Base-by-base conservation (phyloP, 2,797 vertebrate species). In the Notoglanidium macrostoma region DNA sequence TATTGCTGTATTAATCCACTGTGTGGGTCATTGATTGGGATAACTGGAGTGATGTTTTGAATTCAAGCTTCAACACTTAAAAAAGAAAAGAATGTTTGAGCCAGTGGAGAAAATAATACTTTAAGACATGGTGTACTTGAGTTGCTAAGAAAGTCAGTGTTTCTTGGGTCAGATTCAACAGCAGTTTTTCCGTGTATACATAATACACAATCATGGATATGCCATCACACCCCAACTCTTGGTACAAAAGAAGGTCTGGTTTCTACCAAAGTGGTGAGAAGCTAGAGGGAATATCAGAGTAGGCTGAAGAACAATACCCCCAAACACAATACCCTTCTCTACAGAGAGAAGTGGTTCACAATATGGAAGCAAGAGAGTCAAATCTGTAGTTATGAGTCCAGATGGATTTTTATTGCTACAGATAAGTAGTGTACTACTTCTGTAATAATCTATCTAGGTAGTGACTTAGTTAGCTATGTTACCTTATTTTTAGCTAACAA, bases 1-100 rank as follows among this genome's bases (percentile, higher is more conserved):
- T 76, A 87, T 87, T 88, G 83, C 84, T 59, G 57, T 86, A 77
- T 83, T 88, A 86, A 83, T 90, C 84, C 57, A 83, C 82, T 85
- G 49, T 68, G 35, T 86, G 83, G 63, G 82, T 87, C 79, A 87
- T 63, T 88, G 70, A 89, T 87, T 29, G 68, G 67, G 21, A 84
- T 65, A 87, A 73, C 87, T 84, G 83, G 72, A 44, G 44, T 83
- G 87, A 17, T 29, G 85, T 85, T 87, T 61, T 73, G 12, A 88
- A 83, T 81, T 83, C 84, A 74, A 49, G 15, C 54, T 85, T 77
- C 49, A 77, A 54, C n/a, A 77, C n/a, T 77, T 77, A 29, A 54
- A 54, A n/a, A 76, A 29, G 26, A 54, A 51, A 77, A 54, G 49
- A 54, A 29, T 19, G 49, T 46, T 49, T 74, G 72, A 54, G 14